Percentiles rank a stretch among this genome's conserved stretches.
Evolutionary conservation across 1,140 invertebrate species (phyloP).

Genomic region (Hylaeus volcanicus): DNA sequence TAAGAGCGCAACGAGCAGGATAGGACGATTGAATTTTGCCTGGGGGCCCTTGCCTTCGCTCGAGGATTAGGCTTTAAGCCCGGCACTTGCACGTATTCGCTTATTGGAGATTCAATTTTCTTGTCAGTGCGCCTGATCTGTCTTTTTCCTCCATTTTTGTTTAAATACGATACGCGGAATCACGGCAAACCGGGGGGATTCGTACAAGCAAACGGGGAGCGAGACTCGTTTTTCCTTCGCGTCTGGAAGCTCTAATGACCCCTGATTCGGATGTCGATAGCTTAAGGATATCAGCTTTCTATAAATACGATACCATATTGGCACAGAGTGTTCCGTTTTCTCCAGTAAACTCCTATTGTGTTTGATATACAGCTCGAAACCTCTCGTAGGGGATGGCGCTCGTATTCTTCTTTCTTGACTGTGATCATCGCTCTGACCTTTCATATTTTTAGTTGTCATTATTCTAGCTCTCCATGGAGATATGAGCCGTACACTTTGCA

Average conservation of each 20-base stretch:
- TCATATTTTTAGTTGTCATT: no score
- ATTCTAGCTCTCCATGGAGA: no score
- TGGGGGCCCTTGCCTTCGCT: constrained; percentile 42
- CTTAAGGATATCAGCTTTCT: no score
- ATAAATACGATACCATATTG: no score
- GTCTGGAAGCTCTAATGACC: background rate
- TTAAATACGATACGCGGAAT: constrained; percentile 9
- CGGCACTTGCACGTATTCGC: constrained; percentile 56
- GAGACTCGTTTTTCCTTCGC: background rate
- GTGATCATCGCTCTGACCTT: no score
- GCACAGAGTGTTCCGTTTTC: no score
- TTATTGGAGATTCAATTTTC: constrained; percentile 62
- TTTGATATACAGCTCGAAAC: no score
- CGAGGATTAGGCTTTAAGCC: constrained; percentile 60
- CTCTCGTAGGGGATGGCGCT: no score
- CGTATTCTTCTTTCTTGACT: no score
- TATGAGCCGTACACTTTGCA: no score
- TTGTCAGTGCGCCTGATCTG: constrained; percentile 3
- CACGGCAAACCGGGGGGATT: background rate
- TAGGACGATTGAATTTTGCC: constrained; percentile 60
- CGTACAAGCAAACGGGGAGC: no score
- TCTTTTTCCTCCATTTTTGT: background rate
- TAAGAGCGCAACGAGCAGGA: constrained; percentile 49
- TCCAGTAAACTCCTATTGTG: no score
- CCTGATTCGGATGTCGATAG: background rate